Evolutionary conservation across 2,113 vertebrate genomes (phyloP).

Genomic region (Lophochroa leadbeateri): DNA sequence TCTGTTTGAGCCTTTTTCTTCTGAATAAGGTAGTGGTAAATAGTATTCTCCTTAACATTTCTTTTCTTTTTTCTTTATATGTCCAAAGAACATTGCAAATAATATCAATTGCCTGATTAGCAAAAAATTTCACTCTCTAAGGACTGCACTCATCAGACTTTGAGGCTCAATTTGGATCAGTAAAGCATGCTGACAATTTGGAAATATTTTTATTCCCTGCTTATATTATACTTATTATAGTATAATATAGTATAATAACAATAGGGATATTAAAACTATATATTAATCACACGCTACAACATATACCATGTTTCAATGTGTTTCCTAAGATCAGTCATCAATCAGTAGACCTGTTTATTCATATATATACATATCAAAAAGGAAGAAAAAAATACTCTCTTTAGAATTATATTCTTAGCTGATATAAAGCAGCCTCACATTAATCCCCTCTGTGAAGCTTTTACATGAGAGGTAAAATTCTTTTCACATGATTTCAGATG

Average conservation of each 20-base stretch:
- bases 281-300: not conserved
- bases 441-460: not conserved
- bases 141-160: not conserved
- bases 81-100: not conserved
- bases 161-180: not conserved
- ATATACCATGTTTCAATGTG: not conserved
- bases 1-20: slow-evolving; percentile 19
- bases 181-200: not conserved
- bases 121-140: not conserved
- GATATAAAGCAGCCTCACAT: not conserved
- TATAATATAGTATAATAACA: not conserved
- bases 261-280: not conserved
- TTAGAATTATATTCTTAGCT: not conserved
- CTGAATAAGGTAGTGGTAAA: not conserved
- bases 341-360: not conserved
- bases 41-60: not conserved
- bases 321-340: not conserved
- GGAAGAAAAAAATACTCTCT: not conserved
- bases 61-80: not conserved
- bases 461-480: not conserved
- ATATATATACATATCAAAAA: not conserved
- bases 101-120: not conserved
- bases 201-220: not conserved
- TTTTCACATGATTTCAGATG: not conserved
- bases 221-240: not conserved